A percentile compares a stretch with the other conserved stretches of the same genome.
Conservation (phyloP, 2,888 invertebrate genomes). For the Agrotis segetum region DNA sequence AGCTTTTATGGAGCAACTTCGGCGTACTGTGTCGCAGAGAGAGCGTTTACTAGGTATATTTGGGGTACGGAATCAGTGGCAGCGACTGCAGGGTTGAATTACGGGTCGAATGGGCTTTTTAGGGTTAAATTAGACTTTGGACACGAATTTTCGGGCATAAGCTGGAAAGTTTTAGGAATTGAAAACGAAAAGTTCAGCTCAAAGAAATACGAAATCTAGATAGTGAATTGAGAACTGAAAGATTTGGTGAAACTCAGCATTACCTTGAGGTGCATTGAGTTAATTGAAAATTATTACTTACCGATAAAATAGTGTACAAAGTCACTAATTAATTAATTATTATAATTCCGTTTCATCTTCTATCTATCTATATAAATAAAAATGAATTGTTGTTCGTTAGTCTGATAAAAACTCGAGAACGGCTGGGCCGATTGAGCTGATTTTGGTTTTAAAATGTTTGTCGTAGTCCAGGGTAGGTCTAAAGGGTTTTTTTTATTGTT, state of each 20-base stretch:
- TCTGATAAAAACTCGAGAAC: too few relatives aligned
- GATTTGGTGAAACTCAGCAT: background rate
- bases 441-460: too few relatives aligned
- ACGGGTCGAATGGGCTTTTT: conserved; percentile 41
- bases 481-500: too few relatives aligned
- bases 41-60: conserved; percentile 80
- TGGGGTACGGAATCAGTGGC: conserved; percentile 66
- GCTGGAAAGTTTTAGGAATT: background rate
- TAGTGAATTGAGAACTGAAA: background rate
- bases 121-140: conserved; percentile 31
- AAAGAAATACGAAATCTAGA: background rate
- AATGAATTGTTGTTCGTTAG: too few relatives aligned
- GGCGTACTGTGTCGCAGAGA: conserved; percentile 82
- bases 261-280: background rate
- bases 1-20: conserved; percentile 88
- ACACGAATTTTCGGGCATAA: conserved; percentile 12
- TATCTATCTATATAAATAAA: too few relatives aligned
- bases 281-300: background rate
- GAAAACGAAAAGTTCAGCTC: background rate
- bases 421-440: too few relatives aligned
- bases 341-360: too few relatives aligned
- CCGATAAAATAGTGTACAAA: too few relatives aligned
- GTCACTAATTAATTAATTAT: too few relatives aligned
- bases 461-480: too few relatives aligned
- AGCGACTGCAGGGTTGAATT: conserved; percentile 62